These are phyloP conservation scores for Enhydra lutris DNA, from an alignment of 2,113 vertebrate species.

Conservation along the genomic window DNA sequence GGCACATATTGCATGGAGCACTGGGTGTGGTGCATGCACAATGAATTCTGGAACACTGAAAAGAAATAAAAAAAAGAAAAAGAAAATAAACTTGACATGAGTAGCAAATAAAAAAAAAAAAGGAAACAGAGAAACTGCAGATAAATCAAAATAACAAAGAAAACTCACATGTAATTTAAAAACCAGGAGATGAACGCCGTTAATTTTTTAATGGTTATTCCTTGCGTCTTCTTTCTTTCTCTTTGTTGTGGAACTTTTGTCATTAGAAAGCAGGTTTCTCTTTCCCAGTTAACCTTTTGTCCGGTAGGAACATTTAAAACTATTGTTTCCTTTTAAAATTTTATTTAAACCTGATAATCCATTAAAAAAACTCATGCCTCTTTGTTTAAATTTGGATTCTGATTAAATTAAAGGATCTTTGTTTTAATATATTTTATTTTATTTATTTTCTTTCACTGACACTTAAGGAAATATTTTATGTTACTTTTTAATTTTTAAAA, in stretches of 20 bases:
- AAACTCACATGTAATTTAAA: not conserved
- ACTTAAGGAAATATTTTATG: not conserved
- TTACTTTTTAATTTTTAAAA: not conserved
- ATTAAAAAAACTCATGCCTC: not conserved
- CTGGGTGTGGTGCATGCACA: too few relatives aligned
- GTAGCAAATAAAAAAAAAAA: not conserved
- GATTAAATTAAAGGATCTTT: not conserved
- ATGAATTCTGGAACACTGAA: too few relatives aligned
- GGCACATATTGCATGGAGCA: too few relatives aligned
- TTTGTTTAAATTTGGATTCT: slow-evolving; percentile 7
- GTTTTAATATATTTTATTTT: not conserved
- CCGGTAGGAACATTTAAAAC: not conserved
- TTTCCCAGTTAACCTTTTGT: not conserved
- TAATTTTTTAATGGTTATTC: not conserved
- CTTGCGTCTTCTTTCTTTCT: not conserved
- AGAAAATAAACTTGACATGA: too few relatives aligned
- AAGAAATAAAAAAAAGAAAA: too few relatives aligned
- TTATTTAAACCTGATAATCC: not conserved
- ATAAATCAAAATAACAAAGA: not conserved
- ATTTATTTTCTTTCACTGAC: not conserved
- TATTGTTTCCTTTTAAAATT: not conserved
- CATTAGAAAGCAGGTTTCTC: not conserved
- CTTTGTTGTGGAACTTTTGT: not conserved
- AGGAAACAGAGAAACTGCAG: not conserved
- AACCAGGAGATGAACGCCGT: not conserved